Base-by-base conservation (phyloP, 2,888 invertebrate genomes). In the Aleiodes testaceus region DNA sequence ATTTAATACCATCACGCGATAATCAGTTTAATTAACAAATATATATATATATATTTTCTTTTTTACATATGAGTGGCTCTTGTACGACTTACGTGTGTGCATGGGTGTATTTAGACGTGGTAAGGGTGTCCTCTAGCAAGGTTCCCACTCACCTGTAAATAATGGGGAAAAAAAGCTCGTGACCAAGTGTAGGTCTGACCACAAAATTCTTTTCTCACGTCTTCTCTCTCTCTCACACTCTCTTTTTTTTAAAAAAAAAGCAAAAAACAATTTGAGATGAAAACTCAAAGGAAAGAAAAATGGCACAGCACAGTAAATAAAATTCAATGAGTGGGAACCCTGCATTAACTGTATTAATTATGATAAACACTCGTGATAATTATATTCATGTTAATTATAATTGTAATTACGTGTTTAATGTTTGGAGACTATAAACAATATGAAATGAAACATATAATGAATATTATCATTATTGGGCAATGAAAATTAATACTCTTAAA, bases 141-240 rank as follows among this genome's bases (percentile, higher is more conserved):
- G 82, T 85, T 85, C 85, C 85, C 85, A 85, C 85, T 85, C 85
- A 85, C 84, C 85, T 85, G 85, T 78, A 85, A 85, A 85, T 81
- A 85, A 84, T 82, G 83, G 82, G 84, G 84, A 85, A 79, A 84
- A 82, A 79, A 73, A 81, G 49, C 64, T 44, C 49, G 66, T 75
- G 74, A 77, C 72, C 73, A 75, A 63, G 66, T 50, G 18, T 66
- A 50, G 53, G 72, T n/a, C 47, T 65, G 36, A 64, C 64, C 47
- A 72, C 55, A 22, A 67, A 14, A 36, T n/a, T 36, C 26, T 26
- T 9, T 12, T 26, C 1, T 44, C 14, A n/a, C 53, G 36, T 55
- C 11, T 63, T 64, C 59, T 69, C 26, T 26, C 26, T 26, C 22
- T 22, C 2, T 22, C 22, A 3, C 26, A 5, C 26, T 26, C 26